Conservation (phyloP, 2,113 vertebrate species). For the Tupaia tana region DNA sequence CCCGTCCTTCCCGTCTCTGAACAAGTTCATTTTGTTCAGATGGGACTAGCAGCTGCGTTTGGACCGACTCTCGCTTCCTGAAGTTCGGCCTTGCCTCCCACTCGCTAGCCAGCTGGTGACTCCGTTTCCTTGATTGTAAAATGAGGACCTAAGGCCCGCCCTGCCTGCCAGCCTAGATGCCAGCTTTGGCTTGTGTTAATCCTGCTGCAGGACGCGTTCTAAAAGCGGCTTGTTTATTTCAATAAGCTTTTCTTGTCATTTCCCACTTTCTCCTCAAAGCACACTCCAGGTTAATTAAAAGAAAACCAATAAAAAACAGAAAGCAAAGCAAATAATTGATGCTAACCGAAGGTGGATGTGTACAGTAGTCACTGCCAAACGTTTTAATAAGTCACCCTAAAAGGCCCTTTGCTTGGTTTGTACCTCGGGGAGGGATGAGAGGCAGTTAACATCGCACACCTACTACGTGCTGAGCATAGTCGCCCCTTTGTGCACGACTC, state of each 20-base stretch:
- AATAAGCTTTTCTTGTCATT: constrained; percentile 36
- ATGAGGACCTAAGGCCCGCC: neutral
- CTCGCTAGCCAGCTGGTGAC: neutral
- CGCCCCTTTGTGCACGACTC: accelerated
- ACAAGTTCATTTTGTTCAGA: constrained; percentile 73
- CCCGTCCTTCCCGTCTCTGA: constrained; percentile 61
- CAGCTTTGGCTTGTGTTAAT: neutral
- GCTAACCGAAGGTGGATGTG: neutral
- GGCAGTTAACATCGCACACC: neutral
- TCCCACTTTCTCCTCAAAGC: constrained; percentile 14
- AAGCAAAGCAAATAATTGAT: neutral
- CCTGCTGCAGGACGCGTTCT: neutral
- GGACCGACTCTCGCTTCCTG: neutral
- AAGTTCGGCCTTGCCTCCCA: neutral
- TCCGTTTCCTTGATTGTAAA: constrained; percentile 47
- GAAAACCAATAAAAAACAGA: constrained; percentile 19
- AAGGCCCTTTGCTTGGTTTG: neutral
- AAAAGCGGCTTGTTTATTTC: constrained; percentile 48
- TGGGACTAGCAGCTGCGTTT: neutral
- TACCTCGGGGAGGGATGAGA: neutral
- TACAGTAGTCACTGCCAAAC: neutral
- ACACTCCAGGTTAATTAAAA: constrained; percentile 11
- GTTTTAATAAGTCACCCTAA: neutral
- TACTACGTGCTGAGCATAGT: too few relatives aligned
- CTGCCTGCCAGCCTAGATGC: neutral